Evolutionary conservation across 2,888 invertebrate species (phyloP), one percentile per base, ranked within the genome.

Genomic region (Miltochrista miniata): DNA sequence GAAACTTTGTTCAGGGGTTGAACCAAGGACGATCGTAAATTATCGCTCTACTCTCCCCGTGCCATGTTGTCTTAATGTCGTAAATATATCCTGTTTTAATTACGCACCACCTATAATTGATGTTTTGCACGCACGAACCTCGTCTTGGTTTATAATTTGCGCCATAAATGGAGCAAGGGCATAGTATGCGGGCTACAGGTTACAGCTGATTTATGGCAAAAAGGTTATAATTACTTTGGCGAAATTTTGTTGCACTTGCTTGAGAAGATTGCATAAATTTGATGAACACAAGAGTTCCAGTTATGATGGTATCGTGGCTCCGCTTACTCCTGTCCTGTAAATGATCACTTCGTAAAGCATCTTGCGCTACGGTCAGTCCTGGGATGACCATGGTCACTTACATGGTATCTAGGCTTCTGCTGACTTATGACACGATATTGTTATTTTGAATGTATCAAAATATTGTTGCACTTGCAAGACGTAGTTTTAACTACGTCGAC

Each of bases 51-150:
- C 68, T 72, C 73, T 77, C 81, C 80, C 79, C 70, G 83, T 82
- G 82, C 83, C 83, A 79, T 78, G 79, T 87, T 86, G 87, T 88
- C 87, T 87, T 72, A 79, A 80, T 81, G 81, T 83, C 84, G 83
- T 86, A 85, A 70, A 90, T 88, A 84, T 87, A 87, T 87, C 80
- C 81, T 73, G 80, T 86, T 85, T 85, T 90, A 88, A 90, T 90
- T 90, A 85, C 76, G 74, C 69, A 64, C 67, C 67, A 73, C 76
- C 76, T 85, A 79, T 87, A 87, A 90, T 87, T 85, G 82, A 77
- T 61, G 59, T 68, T 70, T 72, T 65, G 73, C 90, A 90, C 89
- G 90, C 85, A 80, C 56, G 40, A 42, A 8, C 54, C 50, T 51
- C 54, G 61, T 63, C 63, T 62, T 61, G 56, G 30, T 53, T 58